Evolutionary conservation across 92 coral and sea anemone genomes (phyloP), one percentile per base, ranked within the genome.

Genomic region (Isaurus tuberculatus): DNA sequence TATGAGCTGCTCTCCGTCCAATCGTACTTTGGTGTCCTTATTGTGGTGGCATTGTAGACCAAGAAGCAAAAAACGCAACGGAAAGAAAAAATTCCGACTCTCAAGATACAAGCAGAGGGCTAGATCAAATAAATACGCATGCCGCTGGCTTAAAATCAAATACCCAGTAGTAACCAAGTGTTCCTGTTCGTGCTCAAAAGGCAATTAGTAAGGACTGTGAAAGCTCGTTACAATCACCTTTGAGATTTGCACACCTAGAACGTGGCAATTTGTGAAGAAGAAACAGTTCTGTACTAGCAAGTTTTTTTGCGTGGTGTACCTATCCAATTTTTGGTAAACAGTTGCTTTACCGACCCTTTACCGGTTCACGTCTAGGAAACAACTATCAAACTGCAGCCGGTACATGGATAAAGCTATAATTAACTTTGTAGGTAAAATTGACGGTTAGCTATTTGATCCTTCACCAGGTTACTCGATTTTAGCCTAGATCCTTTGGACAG

Each of bases 11-110:
- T 61, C 37, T 11, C 90, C 98, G 5, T 88, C 90, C 17, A 80
- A 83, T 4, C 85, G 92, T 20, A 79, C 51, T 2, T 42, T 81
- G 13, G 91, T 93, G 30, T 79, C 87, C 22, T 30, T 93, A 11
- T 74, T 93, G 25, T 87, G 98, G 43, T 93, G 98, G 98, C 86
- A 75, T 71, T 93, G 98, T 70, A 60, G 85, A 25, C 81, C 46
- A 32, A 63, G 79, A 11, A 46, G 49, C 48, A 66, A 17, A 51
- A 88, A 73, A 30, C 48, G 49, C 8, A 77, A 36, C 32, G 58
- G 49, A 2, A 77, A 77, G 68, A 77, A 57, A 55, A 6, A 58
- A 34, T 8, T 48, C 25, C 65, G 80, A 48, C 65, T 37, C 17
- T 28, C 65, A 26, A 80, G 63, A 20, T 37, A 78, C 69, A 77